Evolutionary conservation across 2,113 vertebrate species (phyloP).

Genomic region (Gymnorhina tibicen): DNA sequence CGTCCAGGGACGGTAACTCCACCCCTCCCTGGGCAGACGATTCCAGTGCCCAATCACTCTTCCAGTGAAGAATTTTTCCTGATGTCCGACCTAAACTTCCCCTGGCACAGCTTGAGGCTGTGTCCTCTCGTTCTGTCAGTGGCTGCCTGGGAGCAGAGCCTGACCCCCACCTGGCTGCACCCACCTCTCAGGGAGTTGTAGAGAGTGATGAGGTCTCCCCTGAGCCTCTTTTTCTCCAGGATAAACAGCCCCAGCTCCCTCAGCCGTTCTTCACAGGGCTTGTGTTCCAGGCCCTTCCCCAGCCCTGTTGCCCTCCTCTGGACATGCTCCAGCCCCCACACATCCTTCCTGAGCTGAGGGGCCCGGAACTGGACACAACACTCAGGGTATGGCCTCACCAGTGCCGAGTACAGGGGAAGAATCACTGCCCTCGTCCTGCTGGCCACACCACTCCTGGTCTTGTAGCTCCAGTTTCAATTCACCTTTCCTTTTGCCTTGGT

Average conservation of each 20-base stretch:
- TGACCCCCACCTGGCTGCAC: fast-evolving
- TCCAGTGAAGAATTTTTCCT: background rate
- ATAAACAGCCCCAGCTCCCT: background rate
- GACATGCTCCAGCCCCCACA: background rate
- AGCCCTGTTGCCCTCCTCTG: background rate
- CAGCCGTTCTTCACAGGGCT: fast-evolving
- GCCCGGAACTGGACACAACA: background rate
- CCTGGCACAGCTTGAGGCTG: background rate
- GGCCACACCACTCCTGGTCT: background rate
- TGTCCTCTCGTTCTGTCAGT: background rate
- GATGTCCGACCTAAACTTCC: background rate
- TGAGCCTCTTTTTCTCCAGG: background rate
- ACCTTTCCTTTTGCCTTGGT: background rate
- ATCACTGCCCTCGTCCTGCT: background rate
- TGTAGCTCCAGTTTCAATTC: background rate
- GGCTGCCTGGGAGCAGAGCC: background rate
- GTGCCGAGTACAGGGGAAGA: background rate
- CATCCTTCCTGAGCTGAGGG: background rate
- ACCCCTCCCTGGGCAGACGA: too few species aligned
- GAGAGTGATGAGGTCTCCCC: background rate
- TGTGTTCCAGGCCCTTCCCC: background rate
- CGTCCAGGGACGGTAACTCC: background rate
- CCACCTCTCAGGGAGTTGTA: background rate
- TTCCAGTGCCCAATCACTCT: background rate
- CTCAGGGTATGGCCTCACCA: background rate